Conservation (phyloP, 2,797 vertebrate genomes). For the Spatula clypeata region DNA sequence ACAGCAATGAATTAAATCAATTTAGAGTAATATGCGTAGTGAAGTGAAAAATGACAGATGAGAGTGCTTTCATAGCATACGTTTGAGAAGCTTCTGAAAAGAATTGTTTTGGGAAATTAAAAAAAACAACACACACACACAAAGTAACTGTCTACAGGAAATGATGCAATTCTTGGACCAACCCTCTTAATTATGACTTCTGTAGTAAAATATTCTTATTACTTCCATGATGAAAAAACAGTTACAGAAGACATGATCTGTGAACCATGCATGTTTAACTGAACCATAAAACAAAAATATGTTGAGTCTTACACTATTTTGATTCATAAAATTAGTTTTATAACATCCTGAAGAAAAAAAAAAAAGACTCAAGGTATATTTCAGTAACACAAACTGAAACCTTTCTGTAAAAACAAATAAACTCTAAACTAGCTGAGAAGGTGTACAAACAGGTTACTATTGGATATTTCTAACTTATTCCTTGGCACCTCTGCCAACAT, state of each 20-base stretch:
- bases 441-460: neutral
- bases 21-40: neutral
- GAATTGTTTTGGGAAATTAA: neutral
- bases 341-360: neutral
- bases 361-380: neutral
- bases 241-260: rapidly evolving
- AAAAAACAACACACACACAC: too few relatives aligned
- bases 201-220: neutral
- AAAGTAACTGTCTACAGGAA: neutral
- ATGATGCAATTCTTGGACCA: rapidly evolving
- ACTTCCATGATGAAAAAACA: neutral
- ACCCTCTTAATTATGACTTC: neutral
- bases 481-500: neutral
- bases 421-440: neutral
- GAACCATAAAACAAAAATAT: neutral
- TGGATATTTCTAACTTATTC: neutral
- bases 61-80: neutral
- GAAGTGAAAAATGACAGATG: neutral
- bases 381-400: neutral
- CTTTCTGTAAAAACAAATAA: neutral
- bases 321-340: neutral
- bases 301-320: neutral
- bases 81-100: neutral
- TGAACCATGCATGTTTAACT: neutral
- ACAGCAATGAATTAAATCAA: neutral